A percentile compares a stretch with the other conserved stretches of the same genome.
Conservation (phyloP, 2,797 vertebrate genomes). For the Sardinella longiceps region DNA sequence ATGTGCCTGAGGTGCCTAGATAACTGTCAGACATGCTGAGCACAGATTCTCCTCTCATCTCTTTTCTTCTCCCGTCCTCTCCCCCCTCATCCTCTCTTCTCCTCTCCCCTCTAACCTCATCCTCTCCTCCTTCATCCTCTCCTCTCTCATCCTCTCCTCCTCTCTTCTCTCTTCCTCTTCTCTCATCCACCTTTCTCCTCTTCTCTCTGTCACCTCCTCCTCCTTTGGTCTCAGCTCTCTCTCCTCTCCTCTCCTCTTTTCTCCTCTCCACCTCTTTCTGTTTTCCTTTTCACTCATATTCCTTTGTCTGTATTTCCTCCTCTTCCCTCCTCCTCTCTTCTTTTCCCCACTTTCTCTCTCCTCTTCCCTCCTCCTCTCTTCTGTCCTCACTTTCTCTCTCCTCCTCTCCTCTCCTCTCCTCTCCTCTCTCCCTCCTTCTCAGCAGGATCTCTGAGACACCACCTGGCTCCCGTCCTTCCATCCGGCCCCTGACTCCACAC, state of each 20-base stretch:
- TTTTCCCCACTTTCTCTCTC: not conserved
- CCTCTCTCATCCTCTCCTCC: not conserved
- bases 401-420: not conserved
- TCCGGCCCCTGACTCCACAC: slow-evolving; percentile 50
- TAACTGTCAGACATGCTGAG: slow-evolving; percentile 74
- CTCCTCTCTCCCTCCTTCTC: slow-evolving; percentile 19
- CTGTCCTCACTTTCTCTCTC: not conserved
- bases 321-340: not conserved
- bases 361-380: not conserved
- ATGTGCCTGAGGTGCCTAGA: slow-evolving; percentile 65
- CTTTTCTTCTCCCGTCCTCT: slow-evolving; percentile 10
- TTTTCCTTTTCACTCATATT: not conserved
- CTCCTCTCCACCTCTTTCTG: not conserved
- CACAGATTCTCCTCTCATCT: slow-evolving; percentile 57
- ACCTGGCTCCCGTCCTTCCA: slow-evolving; percentile 43
- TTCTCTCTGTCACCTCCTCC: not conserved
- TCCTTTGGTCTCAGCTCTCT: not conserved
- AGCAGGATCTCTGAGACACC: slow-evolving; percentile 25
- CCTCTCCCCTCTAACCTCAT: not conserved
- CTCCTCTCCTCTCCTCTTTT: not conserved
- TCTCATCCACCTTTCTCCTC: not conserved
- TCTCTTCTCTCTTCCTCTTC: not conserved
- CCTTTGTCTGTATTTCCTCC: not conserved
- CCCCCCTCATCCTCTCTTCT: not conserved
- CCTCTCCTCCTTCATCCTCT: not conserved